Evolutionary conservation across 2,113 vertebrate genomes (phyloP).

Genomic region (Gnathonemus echidnorhynchus): DNA sequence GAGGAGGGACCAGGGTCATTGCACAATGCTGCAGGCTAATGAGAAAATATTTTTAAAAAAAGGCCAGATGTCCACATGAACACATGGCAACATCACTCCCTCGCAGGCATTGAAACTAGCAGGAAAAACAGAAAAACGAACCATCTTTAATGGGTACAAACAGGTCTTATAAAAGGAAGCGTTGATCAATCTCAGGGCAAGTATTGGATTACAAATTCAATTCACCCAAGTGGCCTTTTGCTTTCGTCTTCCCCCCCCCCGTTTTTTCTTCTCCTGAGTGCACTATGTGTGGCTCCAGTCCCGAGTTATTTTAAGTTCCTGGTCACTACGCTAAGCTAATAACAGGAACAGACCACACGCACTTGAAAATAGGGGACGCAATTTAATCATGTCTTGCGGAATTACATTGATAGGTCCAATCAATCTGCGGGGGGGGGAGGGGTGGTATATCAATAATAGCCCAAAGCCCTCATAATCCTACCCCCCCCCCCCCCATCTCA

Average conservation of each 20-base stretch:
- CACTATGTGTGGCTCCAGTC: slow-evolving; percentile 48
- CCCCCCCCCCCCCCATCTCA: not conserved
- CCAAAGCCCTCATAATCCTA: not conserved
- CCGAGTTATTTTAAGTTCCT: slow-evolving; percentile 48
- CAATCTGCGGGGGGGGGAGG: slow-evolving; percentile 37
- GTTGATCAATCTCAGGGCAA: slow-evolving; percentile 48
- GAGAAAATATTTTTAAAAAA: not conserved
- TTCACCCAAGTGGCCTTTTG: slow-evolving; percentile 46
- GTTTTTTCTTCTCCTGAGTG: slow-evolving; percentile 43
- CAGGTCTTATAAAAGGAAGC: slow-evolving; percentile 29
- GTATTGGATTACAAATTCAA: slow-evolving; percentile 61
- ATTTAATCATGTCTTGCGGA: slow-evolving; percentile 44
- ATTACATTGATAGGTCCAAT: slow-evolving; percentile 51
- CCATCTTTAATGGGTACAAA: slow-evolving; percentile 13
- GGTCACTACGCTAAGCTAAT: slow-evolving; percentile 58
- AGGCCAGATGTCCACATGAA: not conserved
- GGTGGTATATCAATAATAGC: not conserved
- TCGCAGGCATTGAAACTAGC: not conserved
- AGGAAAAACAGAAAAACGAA: not conserved
- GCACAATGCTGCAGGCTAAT: not conserved
- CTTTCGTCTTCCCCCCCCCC: not conserved
- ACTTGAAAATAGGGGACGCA: slow-evolving; percentile 32
- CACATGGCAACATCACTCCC: not conserved
- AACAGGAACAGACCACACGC: slow-evolving; percentile 38
- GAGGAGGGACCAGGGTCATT: not conserved